These are phyloP conservation scores for Celastrina argiolus DNA, from an alignment of 2,888 invertebrate genomes.

Conservation along the genomic window DNA sequence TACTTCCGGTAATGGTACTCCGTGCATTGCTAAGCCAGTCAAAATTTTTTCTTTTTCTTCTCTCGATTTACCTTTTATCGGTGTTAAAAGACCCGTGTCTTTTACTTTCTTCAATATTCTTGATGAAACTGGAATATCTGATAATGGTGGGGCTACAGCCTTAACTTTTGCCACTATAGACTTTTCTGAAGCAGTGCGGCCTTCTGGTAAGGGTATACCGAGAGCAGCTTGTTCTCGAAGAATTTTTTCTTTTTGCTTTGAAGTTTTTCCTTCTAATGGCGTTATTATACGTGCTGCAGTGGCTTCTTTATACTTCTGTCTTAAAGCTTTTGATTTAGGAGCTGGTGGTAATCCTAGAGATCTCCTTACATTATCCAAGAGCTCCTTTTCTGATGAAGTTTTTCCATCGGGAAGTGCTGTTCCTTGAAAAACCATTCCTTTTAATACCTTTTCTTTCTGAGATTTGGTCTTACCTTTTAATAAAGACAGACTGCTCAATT, in stretches of 20 bases:
- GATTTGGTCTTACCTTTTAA: conserved; percentile 31
- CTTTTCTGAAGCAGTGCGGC: conserved; percentile 34
- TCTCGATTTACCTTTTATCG: conserved; percentile 38
- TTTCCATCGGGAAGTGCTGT: conserved; percentile 30
- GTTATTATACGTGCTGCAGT: conserved; percentile 29
- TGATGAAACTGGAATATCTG: conserved; percentile 17
- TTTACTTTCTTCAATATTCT: conserved; percentile 37
- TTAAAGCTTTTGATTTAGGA: conserved; percentile 27
- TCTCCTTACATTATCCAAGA: conserved; percentile 31
- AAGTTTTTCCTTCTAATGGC: conserved; percentile 33
- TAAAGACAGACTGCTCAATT: conserved; percentile 34
- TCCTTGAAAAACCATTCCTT: conserved; percentile 29
- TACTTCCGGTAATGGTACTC: conserved; percentile 34
- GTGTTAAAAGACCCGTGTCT: conserved; percentile 40
- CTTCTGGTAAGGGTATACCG: conserved; percentile 31
- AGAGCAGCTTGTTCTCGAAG: conserved; percentile 28
- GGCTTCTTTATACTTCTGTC: conserved; percentile 30
- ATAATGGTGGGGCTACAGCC: conserved; percentile 22
- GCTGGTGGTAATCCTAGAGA: conserved; percentile 33
- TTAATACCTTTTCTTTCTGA: conserved; percentile 31
- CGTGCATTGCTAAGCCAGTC: conserved; percentile 30
- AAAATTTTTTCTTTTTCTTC: conserved; percentile 39
- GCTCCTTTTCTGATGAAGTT: conserved; percentile 31
- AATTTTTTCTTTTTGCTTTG: conserved; percentile 32
- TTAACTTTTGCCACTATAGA: conserved; percentile 30